Evolutionary conservation across 2,797 vertebrate genomes (phyloP), one percentile per base, ranked within the genome.

Genomic region (Philypnodon macrostomus): DNA sequence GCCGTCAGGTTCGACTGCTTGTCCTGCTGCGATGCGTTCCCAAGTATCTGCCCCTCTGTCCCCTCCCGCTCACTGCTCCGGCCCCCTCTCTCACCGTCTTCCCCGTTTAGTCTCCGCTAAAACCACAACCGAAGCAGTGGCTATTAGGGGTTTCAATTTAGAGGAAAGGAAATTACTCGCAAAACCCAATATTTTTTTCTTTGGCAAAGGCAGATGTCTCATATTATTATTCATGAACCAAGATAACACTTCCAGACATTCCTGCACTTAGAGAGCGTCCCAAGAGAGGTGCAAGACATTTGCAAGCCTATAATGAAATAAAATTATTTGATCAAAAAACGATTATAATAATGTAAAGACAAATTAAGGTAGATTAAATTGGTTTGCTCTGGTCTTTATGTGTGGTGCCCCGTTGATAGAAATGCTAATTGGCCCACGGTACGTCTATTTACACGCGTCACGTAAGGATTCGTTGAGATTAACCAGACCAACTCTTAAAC

Each of bases 1-100:
- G 79, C 80, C 79, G 77, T 77, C 69, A 84, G 84, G 73, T 64
- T 77, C 77, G 76, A 81, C 69, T 76, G 77, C 66, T 56, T 73
- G 84, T 85, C 86, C 85, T 65, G 85, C 81, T 85, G 86, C 79
- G 84, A 79, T 58, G 81, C 79, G 75, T 71, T 80, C 60, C 79
- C 72, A 79, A 75, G 63, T 74, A 63, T 81, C 71, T 70, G 65
- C 73, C 63, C 19, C 66, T 8, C 57, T 40, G 23, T 39, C 40
- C 49, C 37, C 53, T 44, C 48, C 24, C 61, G 42, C 67, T 24
- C 46, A 7, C 47, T 32, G 5, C 59, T 31, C 34, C 60, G 53
- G 45, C 13, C n/a, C 46, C 5, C 50, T n/a, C 47, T 17, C 46
- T 14, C 37, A 14, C 57, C 12, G 26, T 4, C 2, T 41, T 7